phyloP scores from a whole-genome alignment of 2,797 vertebrate genomes.

The Mormyrops boulengeri region DNA sequence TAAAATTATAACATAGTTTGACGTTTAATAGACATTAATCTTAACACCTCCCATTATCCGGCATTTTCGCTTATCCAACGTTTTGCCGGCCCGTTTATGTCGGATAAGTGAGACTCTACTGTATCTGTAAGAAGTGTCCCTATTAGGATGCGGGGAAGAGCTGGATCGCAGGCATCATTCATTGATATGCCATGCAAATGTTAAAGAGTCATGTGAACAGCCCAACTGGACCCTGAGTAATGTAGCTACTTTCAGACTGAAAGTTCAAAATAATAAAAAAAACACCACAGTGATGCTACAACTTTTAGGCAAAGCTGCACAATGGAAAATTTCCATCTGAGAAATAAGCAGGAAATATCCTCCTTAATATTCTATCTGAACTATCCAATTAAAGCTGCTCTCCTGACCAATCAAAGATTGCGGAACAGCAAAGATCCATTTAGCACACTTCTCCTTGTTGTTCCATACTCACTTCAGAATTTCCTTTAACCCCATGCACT shows the following conservation, averaged over 20 bases:
- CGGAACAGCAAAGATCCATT: not conserved
- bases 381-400: not conserved
- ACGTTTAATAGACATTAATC: no score
- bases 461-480: constrained; percentile 61
- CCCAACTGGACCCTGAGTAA: not conserved
- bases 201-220: not conserved
- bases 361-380: not conserved
- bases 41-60: no score
- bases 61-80: no score
- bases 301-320: not conserved
- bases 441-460: not conserved
- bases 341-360: not conserved
- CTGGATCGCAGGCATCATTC: not conserved
- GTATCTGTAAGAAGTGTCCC: not conserved
- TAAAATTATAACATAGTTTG: no score
- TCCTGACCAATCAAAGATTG: not conserved
- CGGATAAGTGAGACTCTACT: no score
- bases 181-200: not conserved
- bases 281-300: not conserved
- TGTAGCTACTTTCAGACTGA: not conserved
- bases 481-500: constrained; percentile 61
- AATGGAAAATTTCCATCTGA: not conserved
- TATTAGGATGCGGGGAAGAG: not conserved
- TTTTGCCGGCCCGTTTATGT: no score
- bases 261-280: not conserved